phyloP scores from a whole-genome alignment of 2,797 vertebrate species.

The Rhyacichthys aspro region DNA sequence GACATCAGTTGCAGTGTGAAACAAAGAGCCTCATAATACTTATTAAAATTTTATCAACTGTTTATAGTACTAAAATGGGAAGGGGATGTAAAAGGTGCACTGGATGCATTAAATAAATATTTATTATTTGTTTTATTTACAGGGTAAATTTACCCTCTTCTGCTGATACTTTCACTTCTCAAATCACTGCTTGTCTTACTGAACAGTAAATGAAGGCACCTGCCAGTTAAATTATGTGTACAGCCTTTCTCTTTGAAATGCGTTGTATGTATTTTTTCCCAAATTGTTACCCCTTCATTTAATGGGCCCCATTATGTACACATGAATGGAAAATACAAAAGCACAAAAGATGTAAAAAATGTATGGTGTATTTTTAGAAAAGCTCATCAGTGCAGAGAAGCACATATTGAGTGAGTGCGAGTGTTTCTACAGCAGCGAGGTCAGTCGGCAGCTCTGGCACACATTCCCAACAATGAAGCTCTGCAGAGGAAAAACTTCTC shows the following conservation, averaged over 20 bases:
- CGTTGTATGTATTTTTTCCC: no score
- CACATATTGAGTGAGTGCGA: conserved; percentile 12
- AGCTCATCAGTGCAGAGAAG: conserved; percentile 25
- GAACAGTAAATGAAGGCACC: conserved; percentile 20
- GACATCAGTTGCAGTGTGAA: conserved; percentile 40
- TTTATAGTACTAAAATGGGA: conserved; percentile 39
- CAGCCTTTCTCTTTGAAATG: no score
- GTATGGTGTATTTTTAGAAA: conserved; percentile 33
- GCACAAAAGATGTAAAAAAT: conserved; percentile 3
- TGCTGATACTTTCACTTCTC: background rate
- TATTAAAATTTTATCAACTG: conserved; percentile 60
- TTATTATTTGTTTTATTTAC: background rate
- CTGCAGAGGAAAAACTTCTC: conserved; percentile 63
- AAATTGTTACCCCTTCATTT: conserved; percentile 7
- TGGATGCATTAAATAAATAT: background rate
- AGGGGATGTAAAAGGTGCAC: conserved; percentile 20
- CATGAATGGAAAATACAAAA: conserved; percentile 10
- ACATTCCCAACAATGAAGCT: conserved; percentile 53
- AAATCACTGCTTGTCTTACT: background rate
- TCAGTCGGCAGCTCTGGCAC: conserved; percentile 57
- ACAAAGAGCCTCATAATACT: conserved; percentile 38
- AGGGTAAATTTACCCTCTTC: background rate
- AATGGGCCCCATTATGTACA: background rate
- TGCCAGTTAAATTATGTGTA: conserved; percentile 25
- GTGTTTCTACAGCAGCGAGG: conserved; percentile 43